Conservation (phyloP, 2,797 vertebrate genomes). For the Micrastur ruficollis region DNA sequence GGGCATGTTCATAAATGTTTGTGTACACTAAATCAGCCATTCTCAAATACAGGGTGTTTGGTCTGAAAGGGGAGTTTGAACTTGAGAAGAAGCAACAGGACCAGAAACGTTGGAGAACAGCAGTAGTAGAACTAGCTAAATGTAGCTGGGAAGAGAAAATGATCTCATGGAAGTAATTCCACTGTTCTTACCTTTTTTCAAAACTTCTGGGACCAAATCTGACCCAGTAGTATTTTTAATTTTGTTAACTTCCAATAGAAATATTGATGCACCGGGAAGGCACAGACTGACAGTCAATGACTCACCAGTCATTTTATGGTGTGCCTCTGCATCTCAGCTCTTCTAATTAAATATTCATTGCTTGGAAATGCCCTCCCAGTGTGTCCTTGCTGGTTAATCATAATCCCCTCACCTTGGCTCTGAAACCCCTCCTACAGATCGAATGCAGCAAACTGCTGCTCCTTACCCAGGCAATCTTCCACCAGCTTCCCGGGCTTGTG, state of each 20-base stretch:
- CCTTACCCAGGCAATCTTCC: background rate
- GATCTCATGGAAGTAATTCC: background rate
- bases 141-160: background rate
- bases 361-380: background rate
- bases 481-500: fast-evolving
- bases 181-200: background rate
- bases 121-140: background rate
- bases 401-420: background rate
- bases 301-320: constrained; percentile 26
- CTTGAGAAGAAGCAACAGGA: background rate
- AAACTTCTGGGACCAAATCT: background rate
- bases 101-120: background rate
- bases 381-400: background rate
- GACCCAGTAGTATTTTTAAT: background rate
- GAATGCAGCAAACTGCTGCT: background rate
- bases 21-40: background rate
- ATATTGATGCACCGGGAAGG: background rate
- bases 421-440: background rate
- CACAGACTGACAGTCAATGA: background rate
- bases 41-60: background rate
- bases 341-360: constrained; percentile 19
- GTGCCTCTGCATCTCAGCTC: background rate
- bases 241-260: background rate
- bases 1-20: background rate
- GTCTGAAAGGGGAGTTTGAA: background rate